Conservation (phyloP, 2,888 invertebrate genomes). For the Chloromyia formosa region DNA sequence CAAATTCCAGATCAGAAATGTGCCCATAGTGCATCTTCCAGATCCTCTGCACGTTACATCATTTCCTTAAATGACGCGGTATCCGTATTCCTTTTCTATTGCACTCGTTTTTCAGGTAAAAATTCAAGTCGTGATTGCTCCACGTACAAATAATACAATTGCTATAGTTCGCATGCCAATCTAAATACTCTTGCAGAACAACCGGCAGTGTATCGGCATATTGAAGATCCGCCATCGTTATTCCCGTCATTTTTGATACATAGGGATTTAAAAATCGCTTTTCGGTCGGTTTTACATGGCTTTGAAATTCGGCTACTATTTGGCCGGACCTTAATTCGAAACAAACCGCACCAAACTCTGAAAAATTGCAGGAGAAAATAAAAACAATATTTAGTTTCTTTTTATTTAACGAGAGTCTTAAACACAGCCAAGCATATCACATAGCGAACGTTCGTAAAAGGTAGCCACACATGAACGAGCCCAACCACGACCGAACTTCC, state of each 20-base stretch:
- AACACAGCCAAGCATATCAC: no score
- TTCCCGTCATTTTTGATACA: not conserved
- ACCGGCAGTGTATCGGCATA: no score
- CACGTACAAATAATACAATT: not conserved
- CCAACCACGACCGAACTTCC: no score
- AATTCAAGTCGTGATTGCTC: not conserved
- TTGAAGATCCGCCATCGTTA: not conserved
- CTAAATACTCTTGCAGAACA: no score
- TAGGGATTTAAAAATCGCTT: not conserved
- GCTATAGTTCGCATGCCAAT: not conserved
- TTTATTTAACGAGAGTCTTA: no score
- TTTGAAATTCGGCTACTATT: not conserved
- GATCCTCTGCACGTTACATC: not conserved
- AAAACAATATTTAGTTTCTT: no score
- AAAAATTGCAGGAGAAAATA: no score
- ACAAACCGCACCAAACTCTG: not conserved
- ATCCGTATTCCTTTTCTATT: not conserved
- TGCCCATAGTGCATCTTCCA: not conserved
- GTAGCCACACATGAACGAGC: no score
- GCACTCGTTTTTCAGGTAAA: not conserved
- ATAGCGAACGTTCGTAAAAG: no score
- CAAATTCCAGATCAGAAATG: not conserved
- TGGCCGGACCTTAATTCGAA: not conserved
- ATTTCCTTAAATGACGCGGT: not conserved
- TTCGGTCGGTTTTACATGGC: not conserved